Conservation (phyloP, 2,113 vertebrate species). For the Eretmochelys imbricata region DNA sequence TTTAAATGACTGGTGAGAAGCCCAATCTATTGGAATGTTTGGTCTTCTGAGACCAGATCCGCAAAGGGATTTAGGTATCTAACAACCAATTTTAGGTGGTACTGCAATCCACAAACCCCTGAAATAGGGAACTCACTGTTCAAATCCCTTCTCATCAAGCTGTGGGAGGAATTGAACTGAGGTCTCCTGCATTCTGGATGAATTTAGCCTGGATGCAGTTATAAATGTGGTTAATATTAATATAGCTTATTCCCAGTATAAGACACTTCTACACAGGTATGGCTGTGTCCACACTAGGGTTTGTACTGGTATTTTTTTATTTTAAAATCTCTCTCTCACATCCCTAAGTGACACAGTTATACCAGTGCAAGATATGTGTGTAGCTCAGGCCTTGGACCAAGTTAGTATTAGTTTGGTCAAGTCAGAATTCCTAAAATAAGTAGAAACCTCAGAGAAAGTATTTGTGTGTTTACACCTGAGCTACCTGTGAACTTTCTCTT, state of each 20-base stretch:
- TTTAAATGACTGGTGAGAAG: neutral
- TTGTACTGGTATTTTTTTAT: neutral
- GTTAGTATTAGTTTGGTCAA: neutral
- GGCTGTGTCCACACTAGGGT: neutral
- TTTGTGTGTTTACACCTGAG: neutral
- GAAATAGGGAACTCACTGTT: neutral
- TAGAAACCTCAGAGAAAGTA: neutral
- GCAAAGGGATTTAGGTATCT: neutral
- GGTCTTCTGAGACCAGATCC: neutral
- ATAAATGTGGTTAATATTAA: neutral
- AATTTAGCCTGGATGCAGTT: neutral
- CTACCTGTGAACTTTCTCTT: neutral
- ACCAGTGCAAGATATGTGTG: neutral
- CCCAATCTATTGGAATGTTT: neutral
- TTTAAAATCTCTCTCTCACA: neutral
- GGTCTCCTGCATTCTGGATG: neutral
- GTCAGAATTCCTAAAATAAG: neutral
- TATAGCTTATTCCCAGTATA: neutral
- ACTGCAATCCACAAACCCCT: neutral
- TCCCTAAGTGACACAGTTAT: neutral
- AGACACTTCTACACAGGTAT: neutral
- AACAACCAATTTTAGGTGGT: neutral
- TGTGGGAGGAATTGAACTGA: neutral
- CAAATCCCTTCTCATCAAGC: neutral
- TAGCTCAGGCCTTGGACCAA: neutral